Base-by-base conservation (phyloP, 1,140 invertebrate species). In the Latrodectus geometricus region DNA sequence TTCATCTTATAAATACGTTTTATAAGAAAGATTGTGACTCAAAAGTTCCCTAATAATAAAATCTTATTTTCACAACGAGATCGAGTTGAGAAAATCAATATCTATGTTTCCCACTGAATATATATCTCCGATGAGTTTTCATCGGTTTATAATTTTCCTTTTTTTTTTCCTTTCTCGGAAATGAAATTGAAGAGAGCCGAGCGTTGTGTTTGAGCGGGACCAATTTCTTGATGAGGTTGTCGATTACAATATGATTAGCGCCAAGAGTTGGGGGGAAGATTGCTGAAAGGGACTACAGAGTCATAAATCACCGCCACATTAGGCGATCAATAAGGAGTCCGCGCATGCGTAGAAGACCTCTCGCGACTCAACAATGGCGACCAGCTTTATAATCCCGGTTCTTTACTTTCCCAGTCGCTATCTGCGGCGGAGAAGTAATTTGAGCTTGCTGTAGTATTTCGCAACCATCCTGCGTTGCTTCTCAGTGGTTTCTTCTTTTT, bases 301-400 rank as follows among this genome's bases (percentile, higher is more conserved):
- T 81, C 79, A 81, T 81, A 81, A 81, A 81, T 81, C 79, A 81
- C 68, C 79, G 79, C 68, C 79, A 81, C 48, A 70, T 81, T 81
- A 70, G 68, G 12, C 79, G 79, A 81, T 81, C 79, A 81, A 81
- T 81, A 61, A 68, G 70, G 70, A 81, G 11, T 23, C 66, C 66
- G 68, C 79, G 79, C 68, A 23, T 72, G 79, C 79, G 79, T 49
- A 70, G 49, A 70, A 3, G 2, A 1, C 9, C 15, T n/a, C 61
- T 50, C 56, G 8, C 68, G 68, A 69, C 12, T 48, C n/a, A 12
- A 81, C 68, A 81, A 81, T 81, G 79, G 68, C 79, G 79, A 81
- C 79, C 20, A n/a, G n/a, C 50, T 21, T 14, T 8, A 35, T 35
- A 35, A 61, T 17, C 11, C 54, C 54, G 11, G 54, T 61, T 61